Percentiles rank a stretch among this genome's conserved stretches.
Evolutionary conservation across 2,888 invertebrate species (phyloP).

Genomic region (Ennomos quercinarius): DNA sequence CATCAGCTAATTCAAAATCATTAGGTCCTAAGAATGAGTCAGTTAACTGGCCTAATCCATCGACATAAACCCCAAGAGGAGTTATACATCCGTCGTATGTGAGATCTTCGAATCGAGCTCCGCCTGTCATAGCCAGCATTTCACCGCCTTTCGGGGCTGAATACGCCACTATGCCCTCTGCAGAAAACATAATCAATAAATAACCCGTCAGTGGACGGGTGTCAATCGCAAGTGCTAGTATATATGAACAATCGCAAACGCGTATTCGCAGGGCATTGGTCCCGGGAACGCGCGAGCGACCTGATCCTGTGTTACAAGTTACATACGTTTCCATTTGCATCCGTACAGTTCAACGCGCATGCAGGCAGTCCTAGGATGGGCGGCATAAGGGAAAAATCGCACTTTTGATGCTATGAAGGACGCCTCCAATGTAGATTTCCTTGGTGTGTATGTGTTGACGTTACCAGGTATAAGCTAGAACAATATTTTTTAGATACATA

Average conservation of each 20-base stretch:
- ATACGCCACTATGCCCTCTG: constrained; percentile 89
- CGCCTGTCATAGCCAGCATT: constrained; percentile 87
- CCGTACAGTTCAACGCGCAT: constrained; percentile 97
- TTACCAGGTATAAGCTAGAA: constrained; percentile 91
- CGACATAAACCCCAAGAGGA: constrained; percentile 82
- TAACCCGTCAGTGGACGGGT: constrained; percentile 56
- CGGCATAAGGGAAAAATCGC: constrained; percentile 94
- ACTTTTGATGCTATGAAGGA: constrained; percentile 95
- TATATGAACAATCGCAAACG: constrained; percentile 24
- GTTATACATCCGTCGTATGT: constrained; percentile 90
- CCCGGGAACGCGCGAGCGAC: constrained; percentile 67
- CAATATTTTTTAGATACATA: constrained; percentile 5
- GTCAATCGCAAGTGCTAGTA: constrained; percentile 44
- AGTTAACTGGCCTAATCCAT: constrained; percentile 93
- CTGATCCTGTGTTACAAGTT: constrained; percentile 44
- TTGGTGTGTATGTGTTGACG: constrained; percentile 90
- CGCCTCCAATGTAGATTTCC: constrained; percentile 89
- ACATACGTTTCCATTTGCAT: constrained; percentile 87
- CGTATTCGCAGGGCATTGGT: constrained; percentile 55
- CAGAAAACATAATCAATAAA: constrained; percentile 46
- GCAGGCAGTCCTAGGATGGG: constrained; percentile 94
- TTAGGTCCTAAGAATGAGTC: constrained; percentile 90
- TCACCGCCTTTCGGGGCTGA: constrained; percentile 88
- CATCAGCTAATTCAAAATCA: constrained; percentile 86
- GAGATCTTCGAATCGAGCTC: constrained; percentile 89